Evolutionary conservation across 2,113 vertebrate genomes (phyloP), one percentile per base, ranked within the genome.

Genomic region (Crocuta crocuta): DNA sequence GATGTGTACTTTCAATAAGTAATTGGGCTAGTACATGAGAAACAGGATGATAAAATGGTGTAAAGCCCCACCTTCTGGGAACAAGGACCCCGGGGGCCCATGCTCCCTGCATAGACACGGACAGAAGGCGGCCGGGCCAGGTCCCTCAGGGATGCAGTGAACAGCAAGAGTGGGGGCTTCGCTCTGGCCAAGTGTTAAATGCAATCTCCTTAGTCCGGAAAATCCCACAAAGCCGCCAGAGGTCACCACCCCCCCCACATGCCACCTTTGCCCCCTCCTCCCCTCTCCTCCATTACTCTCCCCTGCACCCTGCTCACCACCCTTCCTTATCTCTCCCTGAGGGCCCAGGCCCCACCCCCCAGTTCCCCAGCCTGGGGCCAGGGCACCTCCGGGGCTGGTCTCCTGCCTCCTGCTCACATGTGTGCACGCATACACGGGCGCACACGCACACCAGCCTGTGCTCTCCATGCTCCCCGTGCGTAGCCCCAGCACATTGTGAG

Each of bases 141-240:
- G 3, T 2, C 21, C 4, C 28, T n/a, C 39, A 4, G 5, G n/a
- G 63, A 58, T 0, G 35, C 70, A 24, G 6, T 1, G 1, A 28
- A 21, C 0, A 5, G 5, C 0, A 10, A 15, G 11, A 28, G 19
- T 1, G 15, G 31, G 33, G 7, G 21, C 50, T 19, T 39, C 9
- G 2, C 7, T n/a, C 2, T 4, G 33, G 28, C 0, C 7, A 28
- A 43, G 79, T 16, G 23, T 24, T 50, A 4, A 1, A 10, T 0
- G 11, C 24, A 15, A 12, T 19, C 4, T n/a, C 70, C 19, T n/a
- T 5, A 13, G 1, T 79, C 79, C 70, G 12, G n/a, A 9, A 28
- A 21, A 24, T 17, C 3, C 24, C 4, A 1, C 88, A 71, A 26
- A 58, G 23, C 48, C 33, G 9, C 45, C 26, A 61, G 55, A 12